Base-by-base conservation (phyloP, 1,140 invertebrate genomes). In the Atopsyche davidsoni region DNA sequence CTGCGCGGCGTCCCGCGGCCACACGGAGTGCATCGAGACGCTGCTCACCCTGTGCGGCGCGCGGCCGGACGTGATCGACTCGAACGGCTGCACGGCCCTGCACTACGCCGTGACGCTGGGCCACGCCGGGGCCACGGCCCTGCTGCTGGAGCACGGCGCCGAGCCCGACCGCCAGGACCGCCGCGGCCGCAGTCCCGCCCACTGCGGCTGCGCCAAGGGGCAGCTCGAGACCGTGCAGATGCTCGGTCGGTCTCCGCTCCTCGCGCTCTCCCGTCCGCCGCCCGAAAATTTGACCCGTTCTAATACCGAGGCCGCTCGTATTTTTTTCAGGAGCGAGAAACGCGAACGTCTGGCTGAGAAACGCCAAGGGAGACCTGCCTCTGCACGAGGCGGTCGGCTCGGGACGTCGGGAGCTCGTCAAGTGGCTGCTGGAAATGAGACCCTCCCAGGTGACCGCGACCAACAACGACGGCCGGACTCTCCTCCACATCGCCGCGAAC, bases 71-170 rank as follows among this genome's bases (percentile, higher is more conserved):
- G 77, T 85, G 3, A 80, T 81, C 1, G 94, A 98, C 65, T 83
- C 82, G 10, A 93, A 95, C 62, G 92, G 92, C 1, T 98, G 95
- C 64, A 95, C 95, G 1, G 87, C 96, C 0, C 67, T 99, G 2
- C 97, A 98, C 68, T 99, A 98, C 66, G 89, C 95, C 2, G 91
- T 94, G 0, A 96, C 94, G 0, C 73, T 97, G 39, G 94, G 95
- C 0, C 95, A 98, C 64, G 89, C 91, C 0, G 92, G 98, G 64
- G 89, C 91, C 31, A 95, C 92, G 0, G 82, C 87, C n/a, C 73
- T 92, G 0, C 72, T 99, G 19, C 73, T 98, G 1, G 83, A 89
- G 53, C 80, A 91, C 40, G 92, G 90, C 2, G 89, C 93, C 2
- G 84, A 96, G 69, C 81, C 92, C 0, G 92, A 96, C 72, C 78